Evolutionary conservation across 1,140 invertebrate genomes (phyloP), one percentile per base, ranked within the genome.

Genomic region (Drosophila kepulauana): DNA sequence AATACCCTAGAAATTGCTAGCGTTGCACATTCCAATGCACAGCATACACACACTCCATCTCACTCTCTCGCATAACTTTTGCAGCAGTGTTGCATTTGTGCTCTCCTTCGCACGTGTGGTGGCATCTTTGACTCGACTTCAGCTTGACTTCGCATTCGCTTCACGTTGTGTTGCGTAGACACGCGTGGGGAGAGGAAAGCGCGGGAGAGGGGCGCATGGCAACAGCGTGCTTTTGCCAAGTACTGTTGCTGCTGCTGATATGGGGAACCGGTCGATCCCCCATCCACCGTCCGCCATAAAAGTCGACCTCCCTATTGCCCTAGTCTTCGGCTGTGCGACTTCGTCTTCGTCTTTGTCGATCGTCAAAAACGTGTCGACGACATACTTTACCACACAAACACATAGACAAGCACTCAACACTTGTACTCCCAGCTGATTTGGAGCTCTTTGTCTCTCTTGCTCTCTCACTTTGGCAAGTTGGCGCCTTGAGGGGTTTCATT

Each of bases 31-130:
- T 41, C 33, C 51, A 30, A 8, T 10, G 16, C 7, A 13, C 16
- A 16, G n/a, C 46, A 16, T 1, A 57, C 64, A 62, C 43, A 49
- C 48, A 15, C 49, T 38, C 15, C 20, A 5, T 46, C 52, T n/a
- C 28, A 25, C 28, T 73, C 45, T n/a, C 30, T 41, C 30, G 28
- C 43, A 13, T 46, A 20, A 35, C 41, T n/a, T 28, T 20, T 62
- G 76, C 68, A 65, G 73, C 77, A 76, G 79, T 81, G 78, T 52
- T 86, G 78, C 79, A 79, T 64, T 63, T 63, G 38, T 77, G 62
- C 57, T 43, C 65, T 75, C 20, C 20, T 25, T 25, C 69, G 38
- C 54, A 76, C 72, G 48, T 59, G 54, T 30, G 58, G 59, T 56
- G 25, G 41, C 68, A 64, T 71, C 68, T 46, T 30, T 49, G 25